Evolutionary conservation across 2,888 invertebrate species (phyloP), one percentile per base, ranked within the genome.

Genomic region (Yponomeuta evonymella): DNA sequence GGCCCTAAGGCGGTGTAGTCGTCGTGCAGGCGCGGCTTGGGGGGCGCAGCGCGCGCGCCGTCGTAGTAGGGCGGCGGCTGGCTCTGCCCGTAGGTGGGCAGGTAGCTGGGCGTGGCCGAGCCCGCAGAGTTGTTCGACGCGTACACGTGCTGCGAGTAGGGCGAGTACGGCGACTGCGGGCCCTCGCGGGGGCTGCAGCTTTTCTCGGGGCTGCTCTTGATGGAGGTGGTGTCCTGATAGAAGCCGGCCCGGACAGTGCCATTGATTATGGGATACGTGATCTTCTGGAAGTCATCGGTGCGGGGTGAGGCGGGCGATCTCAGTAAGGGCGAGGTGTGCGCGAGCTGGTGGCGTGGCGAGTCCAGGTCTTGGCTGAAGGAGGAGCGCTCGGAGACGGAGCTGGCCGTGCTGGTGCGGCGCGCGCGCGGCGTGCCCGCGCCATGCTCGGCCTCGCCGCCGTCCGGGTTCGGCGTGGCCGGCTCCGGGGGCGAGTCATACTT

Each of bases 171-270:
- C 0, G 92, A 92, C 63, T 88, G 89, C 0, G 95, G 94, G 71
- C 94, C 95, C 77, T 96, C 95, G 67, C 96, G 94, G 0, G 96
- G 96, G 81, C 96, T 96, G 79, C 96, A 96, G 75, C 96, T 96
- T 81, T 96, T 97, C 76, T 97, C 96, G 0, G 96, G 96, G 77
- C 96, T 96, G 78, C 96, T 96, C 81, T 96, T 96, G 5, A 95
- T 95, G 0, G 96, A 96, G n/a, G 96, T 95, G 0, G 96, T 96
- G 77, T 97, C 97, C 83, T 97, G 97, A 85, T 97, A 97, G 83
- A 97, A 97, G 4, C 97, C 97, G 58, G 97, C 97, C 76, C 97
- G 93, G 6, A 97, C 95, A 5, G 96, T 95, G 0, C 96, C 96
- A 79, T 97, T 97, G n/a, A 96, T 93, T 15, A 95, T 93, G 0